Conservation (phyloP, 2,888 invertebrate species). For the Athalia cordata region DNA sequence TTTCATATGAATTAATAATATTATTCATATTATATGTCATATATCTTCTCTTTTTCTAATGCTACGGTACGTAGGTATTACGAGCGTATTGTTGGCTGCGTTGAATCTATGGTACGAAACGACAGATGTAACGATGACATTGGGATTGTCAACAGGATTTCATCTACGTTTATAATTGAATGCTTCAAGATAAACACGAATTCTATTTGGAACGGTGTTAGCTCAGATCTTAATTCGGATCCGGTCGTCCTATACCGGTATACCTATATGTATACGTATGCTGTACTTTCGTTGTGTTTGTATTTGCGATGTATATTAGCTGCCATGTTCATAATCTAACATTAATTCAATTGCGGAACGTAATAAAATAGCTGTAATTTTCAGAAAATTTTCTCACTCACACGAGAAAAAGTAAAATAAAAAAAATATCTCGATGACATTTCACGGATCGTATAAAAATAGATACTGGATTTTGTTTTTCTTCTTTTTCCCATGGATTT, state of each 20-base stretch:
- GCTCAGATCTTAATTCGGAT: slow-evolving; percentile 21
- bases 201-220: slow-evolving; percentile 20
- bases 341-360: no score
- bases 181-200: slow-evolving; percentile 16
- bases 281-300: background rate
- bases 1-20: no score
- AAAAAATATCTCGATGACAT: no score
- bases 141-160: background rate
- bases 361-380: no score
- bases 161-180: slow-evolving; percentile 19
- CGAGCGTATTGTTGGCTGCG: no score
- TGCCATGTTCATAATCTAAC: background rate
- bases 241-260: background rate
- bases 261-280: background rate
- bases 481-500: background rate
- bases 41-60: no score
- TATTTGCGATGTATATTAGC: no score
- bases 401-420: no score
- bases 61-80: no score
- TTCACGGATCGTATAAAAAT: background rate
- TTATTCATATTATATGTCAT: no score
- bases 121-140: background rate
- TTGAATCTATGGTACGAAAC: no score
- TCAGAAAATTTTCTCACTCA: no score
- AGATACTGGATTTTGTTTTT: background rate